A percentile compares a stretch with the other conserved stretches of the same genome.
Evolutionary conservation across 2,888 invertebrate genomes (phyloP).

Genomic region (Chironomus tentans): DNA sequence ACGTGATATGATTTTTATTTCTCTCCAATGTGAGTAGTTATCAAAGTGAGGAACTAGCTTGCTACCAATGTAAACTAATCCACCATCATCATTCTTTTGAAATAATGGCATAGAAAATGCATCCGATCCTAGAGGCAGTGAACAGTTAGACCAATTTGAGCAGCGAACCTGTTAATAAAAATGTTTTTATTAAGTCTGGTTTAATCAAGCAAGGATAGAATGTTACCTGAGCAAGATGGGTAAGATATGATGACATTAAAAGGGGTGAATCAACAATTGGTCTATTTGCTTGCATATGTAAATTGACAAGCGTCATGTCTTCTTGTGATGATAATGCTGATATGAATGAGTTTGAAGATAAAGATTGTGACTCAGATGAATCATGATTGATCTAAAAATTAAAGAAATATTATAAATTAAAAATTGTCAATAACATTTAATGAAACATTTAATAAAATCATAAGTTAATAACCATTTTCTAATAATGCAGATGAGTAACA

Average conservation of each 20-base stretch:
- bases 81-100: constrained; percentile 64
- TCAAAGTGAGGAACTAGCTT: constrained; percentile 65
- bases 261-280: constrained; percentile 90
- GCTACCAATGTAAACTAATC: constrained; percentile 65
- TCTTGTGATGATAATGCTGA: constrained; percentile 90
- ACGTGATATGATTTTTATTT: constrained; percentile 40
- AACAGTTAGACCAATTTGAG: constrained; percentile 66
- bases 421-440: neutral
- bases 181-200: neutral
- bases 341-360: constrained; percentile 77
- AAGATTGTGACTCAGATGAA: constrained; percentile 69
- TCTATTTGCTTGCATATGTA: constrained; percentile 86
- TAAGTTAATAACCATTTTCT: too few relatives aligned
- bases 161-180: constrained; percentile 45
- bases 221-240: constrained; percentile 75
- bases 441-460: neutral
- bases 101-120: constrained; percentile 74
- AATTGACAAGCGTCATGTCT: constrained; percentile 81
- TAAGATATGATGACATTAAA: constrained; percentile 88
- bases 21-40: constrained; percentile 43
- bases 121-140: constrained; percentile 61
- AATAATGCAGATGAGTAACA: neutral
- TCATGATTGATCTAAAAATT: constrained; percentile 18
- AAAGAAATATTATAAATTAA: neutral
- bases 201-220: constrained; percentile 30